Evolutionary conservation across 92 coral and sea anemone genomes (phyloP), one percentile per base, ranked within the genome.

Genomic region (Porites divaricata): DNA sequence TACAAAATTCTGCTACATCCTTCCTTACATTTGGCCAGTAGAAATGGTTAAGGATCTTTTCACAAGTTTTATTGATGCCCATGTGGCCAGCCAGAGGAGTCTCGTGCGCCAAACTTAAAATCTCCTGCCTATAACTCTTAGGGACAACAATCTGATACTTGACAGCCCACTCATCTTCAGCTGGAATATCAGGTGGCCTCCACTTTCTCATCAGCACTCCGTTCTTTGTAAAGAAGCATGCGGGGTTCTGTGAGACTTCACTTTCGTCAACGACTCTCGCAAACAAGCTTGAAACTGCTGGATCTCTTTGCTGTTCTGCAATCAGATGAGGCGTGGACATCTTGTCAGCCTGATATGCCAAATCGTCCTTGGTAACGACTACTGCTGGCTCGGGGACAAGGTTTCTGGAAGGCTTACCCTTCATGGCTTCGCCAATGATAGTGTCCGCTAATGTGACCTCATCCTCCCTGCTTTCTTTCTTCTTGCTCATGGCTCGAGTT

Each of bases 261-360:
- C 25, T 66, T 74, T 87, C 90, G 73, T 87, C 73, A 41, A 81
- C 87, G 7, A 85, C 82, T 70, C 73, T 87, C 61, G 67, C 80
- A 68, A 80, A 80, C 59, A 87, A 65, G 25, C 75, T 21, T 45
- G 81, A 41, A 53, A 90, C 67, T 68, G 68, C 89, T 19, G 93
- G 86, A 62, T 89, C 90, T 70, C 75, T 65, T 17, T 85, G 81
- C 76, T 89, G 92, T 75, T 89, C 92, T 11, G 72, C 48, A 63
- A 89, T 74, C 50, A 89, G 92, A 49, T 89, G 78, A 59, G 81
- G 35, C 59, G 52, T 85, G 67, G 69, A 64, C 69, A 64, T 64
- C 69, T 64, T 64, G 22, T 64, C 69, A 24, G 69, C 69, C 69
- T 64, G 17, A 12, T 20, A 20, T 64, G 35, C 10, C 69, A 64